Evolutionary conservation across 2,888 invertebrate species (phyloP), one percentile per base, ranked within the genome.

Genomic region (Sthenelais limicola): DNA sequence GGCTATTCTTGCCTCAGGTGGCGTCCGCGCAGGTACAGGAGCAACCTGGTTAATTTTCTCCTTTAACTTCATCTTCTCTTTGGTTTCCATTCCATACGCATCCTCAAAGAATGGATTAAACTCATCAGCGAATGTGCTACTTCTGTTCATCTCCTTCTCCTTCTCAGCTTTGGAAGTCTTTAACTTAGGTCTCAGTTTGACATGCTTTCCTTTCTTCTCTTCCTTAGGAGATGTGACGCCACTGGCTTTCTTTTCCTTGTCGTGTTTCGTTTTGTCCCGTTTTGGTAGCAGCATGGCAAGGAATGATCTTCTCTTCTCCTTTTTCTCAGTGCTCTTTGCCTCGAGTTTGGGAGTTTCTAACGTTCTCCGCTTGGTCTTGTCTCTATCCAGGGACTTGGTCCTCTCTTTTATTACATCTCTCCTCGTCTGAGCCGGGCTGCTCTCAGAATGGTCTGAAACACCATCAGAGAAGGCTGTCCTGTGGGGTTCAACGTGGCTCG

Each of bases 241-340:
- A 21, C 4, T 3, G 28, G 32, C 69, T 7, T 79, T 35, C 26
- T 58, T 58, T 7, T 38, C 28, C 30, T 82, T 80, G 1, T 81
- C 81, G 48, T 79, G 78, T 71, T 83, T 77, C 3, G 74, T 80
- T 18, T 80, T 74, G 7, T 82, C 78, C 77, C 85, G 86, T n/a
- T 77, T 78, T 7, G 83, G 81, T 33, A 78, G 71, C 12, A 82
- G 74, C 74, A 82, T 78, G 35, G 81, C 78, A 24, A 85, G 76
- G 2, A 84, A 74, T 9, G 84, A 82, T 69, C 79, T 80, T 56
- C 81, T 80, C 72, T 86, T 87, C 69, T 87, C 83, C 74, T 85
- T 83, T 28, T 78, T 74, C 32, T 62, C 76, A 2, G 58, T 28
- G n/a, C 75, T 74, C 71, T 74, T 43, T 26, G 74, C 62, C 26